These are phyloP conservation scores for Ophion costatus DNA, from an alignment of 2,888 invertebrate genomes.

Conservation along the genomic window DNA sequence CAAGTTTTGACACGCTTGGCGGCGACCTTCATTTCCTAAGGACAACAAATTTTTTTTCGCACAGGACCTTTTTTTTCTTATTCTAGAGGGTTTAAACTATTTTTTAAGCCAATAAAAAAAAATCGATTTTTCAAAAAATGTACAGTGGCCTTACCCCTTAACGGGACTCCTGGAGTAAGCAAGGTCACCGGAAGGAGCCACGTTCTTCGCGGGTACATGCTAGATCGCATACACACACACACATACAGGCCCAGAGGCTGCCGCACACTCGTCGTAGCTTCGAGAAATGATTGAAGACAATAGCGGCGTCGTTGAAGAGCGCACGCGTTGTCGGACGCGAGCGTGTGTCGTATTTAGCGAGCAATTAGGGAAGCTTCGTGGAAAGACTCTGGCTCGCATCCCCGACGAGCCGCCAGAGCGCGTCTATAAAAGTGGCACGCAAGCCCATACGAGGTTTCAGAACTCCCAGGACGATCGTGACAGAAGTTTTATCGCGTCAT, in stretches of 20 bases:
- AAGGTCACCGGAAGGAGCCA: slow-evolving; percentile 25
- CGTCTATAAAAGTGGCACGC: slow-evolving; percentile 50
- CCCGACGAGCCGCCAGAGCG: background rate
- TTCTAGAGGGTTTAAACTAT: too few relatives aligned
- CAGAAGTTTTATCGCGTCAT: background rate
- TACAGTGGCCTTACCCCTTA: too few relatives aligned
- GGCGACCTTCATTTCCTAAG: too few relatives aligned
- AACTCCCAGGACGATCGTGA: slow-evolving; percentile 36
- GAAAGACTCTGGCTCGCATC: slow-evolving; percentile 38
- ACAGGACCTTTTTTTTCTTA: too few relatives aligned
- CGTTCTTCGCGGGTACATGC: background rate
- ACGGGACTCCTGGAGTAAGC: slow-evolving; percentile 19
- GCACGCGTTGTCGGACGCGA: background rate
- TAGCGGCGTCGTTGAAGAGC: background rate
- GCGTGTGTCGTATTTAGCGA: slow-evolving; percentile 59
- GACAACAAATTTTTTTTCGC: too few relatives aligned
- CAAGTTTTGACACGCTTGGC: too few relatives aligned
- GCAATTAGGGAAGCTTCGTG: slow-evolving; percentile 64
- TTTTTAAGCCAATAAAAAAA: too few relatives aligned
- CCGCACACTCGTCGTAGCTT: background rate
- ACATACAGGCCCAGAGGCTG: background rate
- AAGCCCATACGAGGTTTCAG: slow-evolving; percentile 38
- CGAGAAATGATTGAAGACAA: slow-evolving; percentile 13
- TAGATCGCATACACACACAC: background rate
- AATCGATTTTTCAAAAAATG: too few relatives aligned